phyloP scores from a whole-genome alignment of 2,888 invertebrate genomes.

The Labia minor region DNA sequence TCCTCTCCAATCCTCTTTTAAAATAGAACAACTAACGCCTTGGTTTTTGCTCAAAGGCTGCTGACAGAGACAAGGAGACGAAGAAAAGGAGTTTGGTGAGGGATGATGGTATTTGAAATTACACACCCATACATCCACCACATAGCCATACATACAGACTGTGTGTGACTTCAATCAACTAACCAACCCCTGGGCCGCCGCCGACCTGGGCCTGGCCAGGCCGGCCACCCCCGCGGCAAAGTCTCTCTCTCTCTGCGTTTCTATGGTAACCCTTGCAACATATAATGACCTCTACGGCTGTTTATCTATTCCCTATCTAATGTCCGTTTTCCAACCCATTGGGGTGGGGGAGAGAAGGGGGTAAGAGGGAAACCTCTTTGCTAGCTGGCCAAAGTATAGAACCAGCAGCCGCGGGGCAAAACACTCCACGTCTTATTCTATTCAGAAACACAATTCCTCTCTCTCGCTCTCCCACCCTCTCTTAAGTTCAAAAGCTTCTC shows the following conservation, averaged over 20 bases:
- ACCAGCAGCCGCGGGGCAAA: background rate
- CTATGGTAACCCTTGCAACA: background rate
- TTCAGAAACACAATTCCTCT: background rate
- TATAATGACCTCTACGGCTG: background rate
- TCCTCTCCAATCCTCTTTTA: too few relatives aligned
- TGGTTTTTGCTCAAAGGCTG: background rate
- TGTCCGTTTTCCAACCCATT: background rate
- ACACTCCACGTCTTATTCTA: background rate
- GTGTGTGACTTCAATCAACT: background rate
- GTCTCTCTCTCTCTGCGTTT: background rate
- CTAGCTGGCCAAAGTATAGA: background rate
- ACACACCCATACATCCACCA: background rate
- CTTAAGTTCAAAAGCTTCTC: background rate
- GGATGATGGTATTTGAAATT: background rate
- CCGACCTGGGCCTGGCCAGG: background rate
- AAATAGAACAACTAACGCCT: background rate
- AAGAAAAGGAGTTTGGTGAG: background rate
- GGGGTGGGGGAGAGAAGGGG: background rate
- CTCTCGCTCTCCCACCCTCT: background rate
- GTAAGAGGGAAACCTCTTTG: background rate
- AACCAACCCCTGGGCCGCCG: background rate
- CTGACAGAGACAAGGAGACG: background rate
- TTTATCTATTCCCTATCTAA: background rate
- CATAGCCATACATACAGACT: background rate
- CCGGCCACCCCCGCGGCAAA: background rate